phyloP scores from a whole-genome alignment of 2,888 invertebrate genomes.

The Drosophila flavopinicola region DNA sequence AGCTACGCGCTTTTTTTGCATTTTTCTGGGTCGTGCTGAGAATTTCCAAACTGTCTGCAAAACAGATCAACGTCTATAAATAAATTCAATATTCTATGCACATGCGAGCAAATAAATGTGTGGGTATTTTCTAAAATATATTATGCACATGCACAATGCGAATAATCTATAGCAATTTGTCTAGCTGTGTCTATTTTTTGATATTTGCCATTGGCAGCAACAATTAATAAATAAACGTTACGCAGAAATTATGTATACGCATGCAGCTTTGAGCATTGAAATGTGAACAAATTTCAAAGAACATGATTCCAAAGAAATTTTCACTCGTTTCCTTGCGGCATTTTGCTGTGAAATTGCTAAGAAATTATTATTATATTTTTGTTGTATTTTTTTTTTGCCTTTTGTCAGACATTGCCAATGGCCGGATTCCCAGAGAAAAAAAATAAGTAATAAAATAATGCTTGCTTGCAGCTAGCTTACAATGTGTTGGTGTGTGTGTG shows the following conservation, averaged over 20 bases:
- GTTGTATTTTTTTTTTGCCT: constrained; percentile 13
- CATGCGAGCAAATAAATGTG: constrained; percentile 22
- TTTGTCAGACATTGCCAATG: constrained; percentile 46
- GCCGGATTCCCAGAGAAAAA: constrained; percentile 50
- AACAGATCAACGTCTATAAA: constrained; percentile 53
- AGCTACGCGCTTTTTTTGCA: no score
- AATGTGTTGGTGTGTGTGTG: constrained; percentile 12
- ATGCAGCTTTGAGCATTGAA: constrained; percentile 8
- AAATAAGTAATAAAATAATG: constrained; percentile 32
- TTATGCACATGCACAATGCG: constrained; percentile 21
- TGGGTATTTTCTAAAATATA: constrained; percentile 25
- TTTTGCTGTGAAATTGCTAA: constrained; percentile 41
- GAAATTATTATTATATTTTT: constrained; percentile 30
- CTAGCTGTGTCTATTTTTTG: background rate
- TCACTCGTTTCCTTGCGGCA: constrained; percentile 36
- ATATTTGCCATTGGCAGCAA: constrained; percentile 22
- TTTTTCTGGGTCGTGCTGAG: constrained; percentile 34
- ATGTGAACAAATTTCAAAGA: constrained; percentile 9
- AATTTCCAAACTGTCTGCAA: constrained; percentile 64
- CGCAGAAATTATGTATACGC: constrained; percentile 2
- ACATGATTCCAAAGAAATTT: constrained; percentile 44
- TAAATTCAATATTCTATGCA: constrained; percentile 45
- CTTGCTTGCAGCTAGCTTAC: constrained; percentile 45
- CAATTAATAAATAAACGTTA: constrained; percentile 24
- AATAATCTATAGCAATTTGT: constrained; percentile 24